Base-by-base conservation (phyloP, 2,113 vertebrate genomes). In the Psettodes erumei region DNA sequence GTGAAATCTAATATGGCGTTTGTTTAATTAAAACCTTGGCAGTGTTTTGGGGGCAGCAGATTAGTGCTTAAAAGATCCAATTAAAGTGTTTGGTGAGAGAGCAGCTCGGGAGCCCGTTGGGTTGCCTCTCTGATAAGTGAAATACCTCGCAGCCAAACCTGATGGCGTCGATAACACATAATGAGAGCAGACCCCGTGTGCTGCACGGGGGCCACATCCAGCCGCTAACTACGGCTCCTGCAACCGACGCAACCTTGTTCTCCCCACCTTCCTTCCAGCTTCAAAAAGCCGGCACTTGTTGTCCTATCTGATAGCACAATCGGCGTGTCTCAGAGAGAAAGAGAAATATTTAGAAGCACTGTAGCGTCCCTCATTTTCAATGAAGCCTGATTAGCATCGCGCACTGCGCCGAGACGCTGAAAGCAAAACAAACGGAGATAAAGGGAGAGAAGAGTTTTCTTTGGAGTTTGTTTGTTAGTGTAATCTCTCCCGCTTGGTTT, bases 1-100 rank as follows among this genome's bases (percentile, higher is more conserved):
- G 63, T 83, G 60, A 79, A 85, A 86, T 81, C 30, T 72, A 77
- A 73, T 78, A 84, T 75, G 73, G 28, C 58, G 0, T 80, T 82
- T 58, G 82, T 80, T 86, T 81, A 86, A 88, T 89, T 84, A 88
- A 85, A 89, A 87, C 55, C 33, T 33, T 63, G 71, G 76, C 65
- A 48, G 62, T 77, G 71, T 85, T 86, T 76, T 66, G 70, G 63
- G 76, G 71, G 72, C 66, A 75, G 63, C 76, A 84, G 76, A 86
- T 90, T 82, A 87, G 73, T 8, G 59, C 65, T 66, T 82, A 55
- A 86, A 90, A 83, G 70, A 89, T 90, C 82, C 80, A 86, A 88
- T 92, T 90, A 88, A 88, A 82, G 73, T 73, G 75, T 85, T 84
- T 73, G 78, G 84, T 82, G 54, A 81, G 68, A 84, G 71, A 84